A percentile compares a stretch with the other conserved stretches of the same genome.
Evolutionary conservation across 2,113 vertebrate species (phyloP).

Genomic region (Hypocryptadius cinnamomeus): DNA sequence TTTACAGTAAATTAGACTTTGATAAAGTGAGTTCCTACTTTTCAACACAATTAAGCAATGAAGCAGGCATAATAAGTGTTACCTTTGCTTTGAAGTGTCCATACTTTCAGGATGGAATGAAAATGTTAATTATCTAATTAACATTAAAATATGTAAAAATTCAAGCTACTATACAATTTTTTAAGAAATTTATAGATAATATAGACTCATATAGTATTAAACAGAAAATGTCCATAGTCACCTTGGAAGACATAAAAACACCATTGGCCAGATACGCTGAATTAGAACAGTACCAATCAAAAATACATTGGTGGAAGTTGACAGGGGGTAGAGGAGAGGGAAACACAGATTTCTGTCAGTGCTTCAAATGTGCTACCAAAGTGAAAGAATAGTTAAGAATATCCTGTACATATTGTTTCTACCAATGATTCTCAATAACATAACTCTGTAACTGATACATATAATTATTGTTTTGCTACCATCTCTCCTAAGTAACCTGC

Average conservation of each 20-base stretch:
- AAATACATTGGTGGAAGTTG: fast-evolving
- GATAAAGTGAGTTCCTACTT: not conserved
- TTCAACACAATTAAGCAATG: not conserved
- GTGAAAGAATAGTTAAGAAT: slow-evolving; percentile 19
- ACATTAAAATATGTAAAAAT: not conserved
- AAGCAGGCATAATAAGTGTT: not conserved
- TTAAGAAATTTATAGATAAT: not conserved
- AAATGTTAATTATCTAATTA: not conserved
- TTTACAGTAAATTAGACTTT: not conserved
- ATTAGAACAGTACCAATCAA: not conserved
- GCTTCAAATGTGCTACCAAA: not conserved
- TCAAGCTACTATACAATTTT: not conserved
- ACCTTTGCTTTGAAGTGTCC: not conserved
- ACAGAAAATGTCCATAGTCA: not conserved
- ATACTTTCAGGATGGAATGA: not conserved
- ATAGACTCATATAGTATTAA: not conserved
- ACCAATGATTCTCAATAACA: not conserved
- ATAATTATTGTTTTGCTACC: slow-evolving; percentile 1
- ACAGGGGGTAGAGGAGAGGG: not conserved
- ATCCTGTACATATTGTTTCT: not conserved
- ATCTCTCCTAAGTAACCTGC: slow-evolving; percentile 7
- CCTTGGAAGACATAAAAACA: not conserved
- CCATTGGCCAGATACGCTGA: not conserved
- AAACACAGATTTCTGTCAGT: not conserved
- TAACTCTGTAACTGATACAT: not conserved